These are phyloP conservation scores for Rhizoglyphus robini DNA, from an alignment of 1,140 invertebrate genomes.

Conservation along the genomic window DNA sequence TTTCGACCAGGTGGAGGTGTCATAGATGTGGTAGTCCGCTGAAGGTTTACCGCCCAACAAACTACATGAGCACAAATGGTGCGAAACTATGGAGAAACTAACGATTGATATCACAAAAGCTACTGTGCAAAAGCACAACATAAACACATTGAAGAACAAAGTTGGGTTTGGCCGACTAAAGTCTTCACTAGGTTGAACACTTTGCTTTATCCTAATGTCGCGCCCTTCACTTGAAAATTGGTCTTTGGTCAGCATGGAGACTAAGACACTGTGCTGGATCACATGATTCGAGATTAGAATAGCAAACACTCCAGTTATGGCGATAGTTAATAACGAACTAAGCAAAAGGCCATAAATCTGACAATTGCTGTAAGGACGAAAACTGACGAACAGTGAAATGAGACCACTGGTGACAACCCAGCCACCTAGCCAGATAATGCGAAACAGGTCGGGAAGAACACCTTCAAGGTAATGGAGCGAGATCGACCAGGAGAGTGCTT, in stretches of 20 bases:
- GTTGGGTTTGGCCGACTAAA: background rate
- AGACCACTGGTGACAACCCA: slow-evolving; percentile 4
- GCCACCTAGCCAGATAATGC: background rate
- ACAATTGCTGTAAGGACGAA: background rate
- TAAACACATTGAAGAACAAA: background rate
- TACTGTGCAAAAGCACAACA: slow-evolving; percentile 2
- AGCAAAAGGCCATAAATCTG: background rate
- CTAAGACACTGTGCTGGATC: background rate
- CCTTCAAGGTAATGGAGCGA: background rate
- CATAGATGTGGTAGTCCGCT: background rate
- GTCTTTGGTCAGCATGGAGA: background rate
- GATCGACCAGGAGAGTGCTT: background rate
- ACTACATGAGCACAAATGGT: slow-evolving; percentile 1
- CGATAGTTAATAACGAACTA: slow-evolving; percentile 4
- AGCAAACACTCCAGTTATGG: background rate
- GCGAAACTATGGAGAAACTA: background rate
- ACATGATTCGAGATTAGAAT: slow-evolving; percentile 13
- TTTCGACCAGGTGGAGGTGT: background rate
- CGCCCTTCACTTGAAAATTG: background rate
- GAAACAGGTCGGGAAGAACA: background rate
- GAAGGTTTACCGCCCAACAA: background rate
- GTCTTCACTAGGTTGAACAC: background rate
- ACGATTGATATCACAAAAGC: slow-evolving; percentile 14
- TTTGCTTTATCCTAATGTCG: background rate
- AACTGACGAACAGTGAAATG: background rate